These are phyloP conservation scores for Drosophila incognita DNA, from an alignment of 2,888 invertebrate species.

Conservation along the genomic window DNA sequence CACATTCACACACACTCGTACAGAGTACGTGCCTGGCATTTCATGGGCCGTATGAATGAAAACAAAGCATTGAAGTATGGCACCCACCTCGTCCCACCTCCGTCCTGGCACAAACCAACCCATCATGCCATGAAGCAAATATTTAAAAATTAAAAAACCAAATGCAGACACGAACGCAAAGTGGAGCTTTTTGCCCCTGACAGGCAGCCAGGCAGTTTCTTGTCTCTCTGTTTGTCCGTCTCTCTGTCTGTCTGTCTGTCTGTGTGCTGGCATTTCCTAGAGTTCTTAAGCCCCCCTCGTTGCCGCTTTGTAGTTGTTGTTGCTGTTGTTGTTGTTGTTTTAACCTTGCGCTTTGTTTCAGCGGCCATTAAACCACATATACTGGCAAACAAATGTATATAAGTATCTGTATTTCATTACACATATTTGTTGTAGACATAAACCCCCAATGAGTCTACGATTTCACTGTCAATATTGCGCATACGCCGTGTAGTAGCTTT, in stretches of 20 bases:
- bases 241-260: slow-evolving; percentile 13
- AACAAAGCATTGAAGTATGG: slow-evolving; percentile 58
- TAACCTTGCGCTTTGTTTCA: slow-evolving; percentile 77
- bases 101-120: neutral
- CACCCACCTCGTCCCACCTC: neutral
- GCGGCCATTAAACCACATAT: slow-evolving; percentile 73
- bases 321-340: slow-evolving; percentile 40
- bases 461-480: slow-evolving; percentile 80
- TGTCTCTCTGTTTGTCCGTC: slow-evolving; percentile 21
- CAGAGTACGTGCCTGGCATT: slow-evolving; percentile 70
- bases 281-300: slow-evolving; percentile 60
- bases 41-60: slow-evolving; percentile 61
- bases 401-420: slow-evolving; percentile 22
- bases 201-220: slow-evolving; percentile 32
- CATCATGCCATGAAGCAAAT: slow-evolving; percentile 53
- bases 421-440: slow-evolving; percentile 49
- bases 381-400: slow-evolving; percentile 12
- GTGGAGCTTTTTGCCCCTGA: slow-evolving; percentile 61
- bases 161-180: slow-evolving; percentile 66
- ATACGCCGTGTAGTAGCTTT: slow-evolving; percentile 58
- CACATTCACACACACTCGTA: slow-evolving; percentile 17
- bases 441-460: slow-evolving; percentile 55
- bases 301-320: slow-evolving; percentile 11
- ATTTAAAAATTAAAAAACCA: slow-evolving; percentile 68
- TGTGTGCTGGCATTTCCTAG: slow-evolving; percentile 66